A percentile compares a stretch with the other conserved stretches of the same genome.
Conservation (phyloP, 53 echinoderm and acorn worm genomes). For the Echinarachnius parma region DNA sequence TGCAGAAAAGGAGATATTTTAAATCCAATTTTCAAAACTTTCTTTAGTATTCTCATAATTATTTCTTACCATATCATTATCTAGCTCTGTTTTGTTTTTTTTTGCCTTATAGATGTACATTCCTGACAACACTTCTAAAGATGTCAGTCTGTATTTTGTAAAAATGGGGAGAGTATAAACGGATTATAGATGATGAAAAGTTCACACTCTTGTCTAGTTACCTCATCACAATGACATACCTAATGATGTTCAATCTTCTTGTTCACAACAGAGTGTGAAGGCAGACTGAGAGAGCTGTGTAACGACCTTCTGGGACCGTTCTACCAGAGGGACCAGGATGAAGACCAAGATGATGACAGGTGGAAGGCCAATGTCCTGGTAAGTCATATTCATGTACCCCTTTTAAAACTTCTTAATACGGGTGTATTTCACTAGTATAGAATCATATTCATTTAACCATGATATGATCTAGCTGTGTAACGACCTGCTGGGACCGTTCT, state of each 20-base stretch:
- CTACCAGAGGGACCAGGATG: slow-evolving; percentile 55
- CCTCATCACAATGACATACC: not conserved
- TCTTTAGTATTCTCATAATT: too few species aligned
- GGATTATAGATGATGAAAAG: not conserved
- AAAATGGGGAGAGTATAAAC: not conserved
- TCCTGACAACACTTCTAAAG: not conserved
- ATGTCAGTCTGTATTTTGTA: not conserved
- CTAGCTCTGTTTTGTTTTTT: too few species aligned
- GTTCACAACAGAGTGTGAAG: slow-evolving; percentile 39
- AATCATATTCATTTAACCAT: too few species aligned
- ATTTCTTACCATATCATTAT: too few species aligned
- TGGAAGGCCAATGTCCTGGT: slow-evolving; percentile 81
- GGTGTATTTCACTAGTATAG: too few species aligned
- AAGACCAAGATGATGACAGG: slow-evolving; percentile 31
- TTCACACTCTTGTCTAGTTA: not conserved
- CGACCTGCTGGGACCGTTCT: slow-evolving; percentile 86
- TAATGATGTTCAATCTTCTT: not conserved
- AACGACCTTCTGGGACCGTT: slow-evolving; percentile 85
- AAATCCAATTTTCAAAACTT: too few species aligned
- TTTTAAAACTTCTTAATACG: too few species aligned
- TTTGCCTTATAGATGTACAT: not conserved
- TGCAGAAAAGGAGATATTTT: too few species aligned
- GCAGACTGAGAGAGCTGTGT: slow-evolving; percentile 77
- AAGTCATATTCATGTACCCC: too few species aligned
- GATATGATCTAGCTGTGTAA: slow-evolving; percentile 81